These are phyloP conservation scores for Calephelis nemesis DNA, from an alignment of 1,140 invertebrate species.

Conservation along the genomic window DNA sequence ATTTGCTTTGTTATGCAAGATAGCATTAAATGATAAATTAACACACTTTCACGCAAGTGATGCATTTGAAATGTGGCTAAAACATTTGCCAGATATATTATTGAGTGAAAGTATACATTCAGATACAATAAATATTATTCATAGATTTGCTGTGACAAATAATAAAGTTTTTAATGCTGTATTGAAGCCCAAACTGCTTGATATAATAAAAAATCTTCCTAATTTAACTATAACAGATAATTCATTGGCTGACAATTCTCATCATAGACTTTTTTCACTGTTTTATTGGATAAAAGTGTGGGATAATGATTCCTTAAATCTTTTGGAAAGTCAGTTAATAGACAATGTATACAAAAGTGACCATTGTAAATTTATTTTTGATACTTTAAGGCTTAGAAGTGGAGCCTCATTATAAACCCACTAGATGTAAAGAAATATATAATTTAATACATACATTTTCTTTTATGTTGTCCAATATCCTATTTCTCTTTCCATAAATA, in stretches of 20 bases:
- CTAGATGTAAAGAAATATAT: constrained; percentile 27
- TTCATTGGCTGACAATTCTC: constrained; percentile 40
- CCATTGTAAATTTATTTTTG: constrained; percentile 61
- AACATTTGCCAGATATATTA: constrained; percentile 71
- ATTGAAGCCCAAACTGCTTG: constrained; percentile 55
- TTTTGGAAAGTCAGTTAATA: constrained; percentile 66
- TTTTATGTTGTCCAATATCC: too few species aligned
- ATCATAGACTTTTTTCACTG: constrained; percentile 67
- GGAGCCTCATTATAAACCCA: constrained; percentile 36
- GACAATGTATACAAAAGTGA: constrained; percentile 56
- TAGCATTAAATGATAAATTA: constrained; percentile 67
- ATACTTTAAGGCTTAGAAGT: constrained; percentile 56
- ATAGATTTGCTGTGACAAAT: constrained; percentile 67
- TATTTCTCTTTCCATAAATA: too few species aligned
- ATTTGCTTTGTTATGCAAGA: constrained; percentile 70
- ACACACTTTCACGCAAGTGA: constrained; percentile 56
- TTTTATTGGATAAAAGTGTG: constrained; percentile 70
- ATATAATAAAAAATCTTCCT: constrained; percentile 71
- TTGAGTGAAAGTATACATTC: constrained; percentile 54
- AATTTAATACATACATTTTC: constrained; percentile 28
- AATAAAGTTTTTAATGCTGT: constrained; percentile 64
- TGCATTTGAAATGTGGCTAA: constrained; percentile 67
- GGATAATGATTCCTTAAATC: constrained; percentile 66
- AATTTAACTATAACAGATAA: constrained; percentile 56
- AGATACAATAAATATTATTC: constrained; percentile 68